Evolutionary conservation across 2,888 invertebrate species (phyloP), one percentile per base, ranked within the genome.

Genomic region (Prosopocoilus inquinatus): DNA sequence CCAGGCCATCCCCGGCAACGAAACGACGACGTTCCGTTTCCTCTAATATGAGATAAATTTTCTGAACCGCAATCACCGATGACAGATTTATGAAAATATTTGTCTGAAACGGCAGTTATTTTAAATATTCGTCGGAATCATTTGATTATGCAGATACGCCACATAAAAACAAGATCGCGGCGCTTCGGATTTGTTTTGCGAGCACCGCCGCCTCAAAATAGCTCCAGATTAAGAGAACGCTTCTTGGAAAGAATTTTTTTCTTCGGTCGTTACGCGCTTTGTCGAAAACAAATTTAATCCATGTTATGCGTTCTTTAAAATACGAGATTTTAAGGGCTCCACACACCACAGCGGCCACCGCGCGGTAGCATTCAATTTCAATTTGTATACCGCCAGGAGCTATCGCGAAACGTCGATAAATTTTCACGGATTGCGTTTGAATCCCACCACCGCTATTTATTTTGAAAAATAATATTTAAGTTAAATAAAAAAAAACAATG

Each of bases 51-150:
- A 50, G 53, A 62, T 62, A 62, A 62, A 62, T 64, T 60, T 47
- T 53, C 52, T 41, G 28, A 56, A 56, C 63, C 63, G 75, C 76
- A 77, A 77, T 77, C 76, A 75, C 73, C 73, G 72, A 71, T 77
- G 77, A 76, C 76, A 77, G 77, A 77, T 77, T 77, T 77, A 77
- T 77, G 77, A 77, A 77, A 77, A 77, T 77, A 77, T 77, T 77
- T 76, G 76, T 75, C 72, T 68, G 74, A 65, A 73, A 72, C 73
- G 76, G 74, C 74, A 73, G 76, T 76, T 76, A 75, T 76, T 76
- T 76, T 75, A 77, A 77, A 77, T 76, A 77, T 77, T 76, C 75
- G 69, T 65, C 70, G 73, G 67, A 69, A 72, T 76, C 75, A 77
- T 77, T 76, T 72, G 76, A 77, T 77, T 77, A 77, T 77, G 76